Conservation (phyloP, 2,113 vertebrate genomes). For the Callopanchax toddi region DNA sequence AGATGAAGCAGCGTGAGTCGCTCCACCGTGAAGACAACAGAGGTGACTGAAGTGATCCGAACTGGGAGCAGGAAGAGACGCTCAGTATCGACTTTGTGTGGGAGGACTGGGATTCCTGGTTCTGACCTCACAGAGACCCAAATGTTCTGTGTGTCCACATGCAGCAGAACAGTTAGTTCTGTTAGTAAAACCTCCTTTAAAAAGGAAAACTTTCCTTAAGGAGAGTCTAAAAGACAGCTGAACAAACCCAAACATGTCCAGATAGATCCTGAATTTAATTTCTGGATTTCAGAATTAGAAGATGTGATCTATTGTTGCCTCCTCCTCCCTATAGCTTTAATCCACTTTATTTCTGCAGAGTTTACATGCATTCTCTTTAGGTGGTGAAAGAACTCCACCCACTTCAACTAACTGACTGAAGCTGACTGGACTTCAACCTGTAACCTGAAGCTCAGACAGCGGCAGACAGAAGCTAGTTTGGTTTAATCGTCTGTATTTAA, state of each 20-base stretch:
- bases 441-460: too few relatives aligned
- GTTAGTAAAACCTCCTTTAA: neutral
- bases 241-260: too few relatives aligned
- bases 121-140: constrained; percentile 22
- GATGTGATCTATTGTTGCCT: neutral
- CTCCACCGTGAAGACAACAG: constrained; percentile 25
- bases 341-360: too few relatives aligned
- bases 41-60: constrained; percentile 26
- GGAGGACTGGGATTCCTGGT: constrained; percentile 37
- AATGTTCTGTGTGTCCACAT: constrained; percentile 17
- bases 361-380: too few relatives aligned
- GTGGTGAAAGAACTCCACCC: neutral
- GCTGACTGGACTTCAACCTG: too few relatives aligned
- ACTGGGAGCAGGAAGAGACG: constrained; percentile 7
- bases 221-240: too few relatives aligned
- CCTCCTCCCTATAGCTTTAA: constrained; percentile 10
- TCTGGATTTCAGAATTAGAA: too few relatives aligned
- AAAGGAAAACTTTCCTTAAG: neutral
- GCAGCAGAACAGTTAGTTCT: too few relatives aligned
- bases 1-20: constrained; percentile 35
- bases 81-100: constrained; percentile 29
- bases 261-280: too few relatives aligned
- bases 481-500: too few relatives aligned
- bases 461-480: too few relatives aligned
- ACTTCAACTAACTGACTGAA: too few relatives aligned